Evolutionary conservation across 2,797 vertebrate species (phyloP), one percentile per base, ranked within the genome.

Genomic region (Microctenopoma stevenorrisi): DNA sequence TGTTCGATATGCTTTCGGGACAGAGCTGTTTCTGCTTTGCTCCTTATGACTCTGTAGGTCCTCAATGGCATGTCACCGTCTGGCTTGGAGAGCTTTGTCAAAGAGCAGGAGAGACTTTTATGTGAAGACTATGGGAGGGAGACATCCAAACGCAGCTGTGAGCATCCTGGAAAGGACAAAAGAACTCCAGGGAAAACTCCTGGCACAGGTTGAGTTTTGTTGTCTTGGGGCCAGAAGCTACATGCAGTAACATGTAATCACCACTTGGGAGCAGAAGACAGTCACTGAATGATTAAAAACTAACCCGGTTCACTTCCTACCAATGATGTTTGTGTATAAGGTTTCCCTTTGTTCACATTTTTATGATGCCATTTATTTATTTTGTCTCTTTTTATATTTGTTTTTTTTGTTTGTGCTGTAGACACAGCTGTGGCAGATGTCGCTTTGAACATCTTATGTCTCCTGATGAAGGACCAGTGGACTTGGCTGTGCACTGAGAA

Each of bases 401-500:
- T 37, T 2, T 53, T 53, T 53, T 59, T n/a, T 38, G 26, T n/a
- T 22, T 76, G 89, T 80, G 1, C 48, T 54, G 68, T 91, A 7
- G 97, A 97, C 79, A 97, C 95, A 13, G 93, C 92, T 68, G 87
- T 98, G 83, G 95, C 97, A 46, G 96, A 96, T 62, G 89, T 96
- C 48, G 95, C 94, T 35, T 76, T 98, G 79, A 96, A 97, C 4
- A 94, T 98, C 67, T 82, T 97, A 52, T 94, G 94, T 54, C 84
- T 98, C 84, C 84, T 97, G 83, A 94, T 98, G 91, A 93, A 95
- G 87, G 95, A 97, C 75, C 96, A 96, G 76, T 98, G 97, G 97
- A 94, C 90, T 68, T 98, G 97, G 96, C 80, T 98, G 1, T 97
- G 96, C 86, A 97, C 96, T 0, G 95, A 97, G 84, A 96, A 95